Conservation (phyloP, 2,113 vertebrate species). For the Xiphophorus couchianus region DNA sequence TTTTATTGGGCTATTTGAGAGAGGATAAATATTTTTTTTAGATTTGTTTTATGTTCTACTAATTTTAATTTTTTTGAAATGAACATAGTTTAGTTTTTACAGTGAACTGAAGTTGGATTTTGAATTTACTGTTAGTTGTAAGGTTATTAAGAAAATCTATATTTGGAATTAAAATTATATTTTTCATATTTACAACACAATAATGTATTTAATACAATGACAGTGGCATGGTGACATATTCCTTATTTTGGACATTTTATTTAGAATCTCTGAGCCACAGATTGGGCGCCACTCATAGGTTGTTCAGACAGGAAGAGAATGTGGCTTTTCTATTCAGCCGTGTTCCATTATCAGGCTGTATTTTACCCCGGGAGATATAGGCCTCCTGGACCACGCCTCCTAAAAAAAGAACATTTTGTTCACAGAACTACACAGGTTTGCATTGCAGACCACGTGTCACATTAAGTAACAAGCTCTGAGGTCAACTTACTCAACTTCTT, state of each 20-base stretch:
- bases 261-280: neutral
- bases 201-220: neutral
- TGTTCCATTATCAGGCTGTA: conserved; percentile 43
- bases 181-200: neutral
- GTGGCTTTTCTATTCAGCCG: conserved; percentile 41
- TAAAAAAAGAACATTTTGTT: conserved; percentile 78
- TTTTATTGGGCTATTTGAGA: too few species aligned
- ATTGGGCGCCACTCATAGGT: neutral
- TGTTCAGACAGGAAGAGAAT: conserved; percentile 34
- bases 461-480: conserved; percentile 67
- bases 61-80: too few species aligned
- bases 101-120: too few species aligned
- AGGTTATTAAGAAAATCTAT: too few species aligned
- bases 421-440: conserved; percentile 70
- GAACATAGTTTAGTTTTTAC: too few species aligned
- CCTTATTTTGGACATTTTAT: neutral
- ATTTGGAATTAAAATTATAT: too few species aligned
- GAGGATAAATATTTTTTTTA: too few species aligned
- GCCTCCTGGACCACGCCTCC: conserved; percentile 71
- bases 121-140: too few species aligned
- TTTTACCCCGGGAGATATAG: conserved; percentile 51
- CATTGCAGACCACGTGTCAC: conserved; percentile 65
- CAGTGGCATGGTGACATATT: neutral
- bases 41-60: too few species aligned
- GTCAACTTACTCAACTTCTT: conserved; percentile 54